phyloP scores from a whole-genome alignment of 2,888 invertebrate genomes.

The Cenopis cana region DNA sequence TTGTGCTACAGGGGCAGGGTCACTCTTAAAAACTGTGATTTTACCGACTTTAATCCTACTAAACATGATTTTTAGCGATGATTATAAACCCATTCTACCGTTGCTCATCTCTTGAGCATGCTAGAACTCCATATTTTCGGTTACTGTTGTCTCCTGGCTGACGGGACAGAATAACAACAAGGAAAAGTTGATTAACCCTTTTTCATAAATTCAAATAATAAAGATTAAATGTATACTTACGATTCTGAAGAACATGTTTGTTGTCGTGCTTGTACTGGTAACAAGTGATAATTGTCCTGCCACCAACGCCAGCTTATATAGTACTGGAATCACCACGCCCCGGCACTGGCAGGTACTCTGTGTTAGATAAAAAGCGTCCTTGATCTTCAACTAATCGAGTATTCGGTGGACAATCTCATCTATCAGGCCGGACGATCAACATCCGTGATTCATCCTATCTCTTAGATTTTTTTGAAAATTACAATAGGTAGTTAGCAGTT shows the following conservation, averaged over 20 bases:
- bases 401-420: conserved; percentile 60
- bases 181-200: too few species aligned
- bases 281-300: conserved; percentile 71
- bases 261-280: conserved; percentile 65
- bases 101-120: too few species aligned
- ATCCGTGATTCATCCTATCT: conserved; percentile 61
- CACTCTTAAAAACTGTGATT: too few species aligned
- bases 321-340: conserved; percentile 71
- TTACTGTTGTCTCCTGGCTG: too few species aligned
- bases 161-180: too few species aligned
- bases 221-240: conserved; percentile 60
- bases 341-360: conserved; percentile 56
- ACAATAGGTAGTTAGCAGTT: conserved; percentile 20
- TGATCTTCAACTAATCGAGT: conserved; percentile 77
- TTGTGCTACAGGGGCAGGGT: too few species aligned
- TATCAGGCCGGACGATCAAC: conserved; percentile 58
- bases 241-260: conserved; percentile 79
- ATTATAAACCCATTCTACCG: too few species aligned
- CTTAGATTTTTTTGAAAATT: conserved; percentile 19
- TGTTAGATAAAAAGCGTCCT: conserved; percentile 76
- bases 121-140: too few species aligned
- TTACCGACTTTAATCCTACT: too few species aligned
- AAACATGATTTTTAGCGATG: too few species aligned
- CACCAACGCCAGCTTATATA: conserved; percentile 70
- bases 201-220: conserved; percentile 37